Evolutionary conservation across 2,888 invertebrate genomes (phyloP), one percentile per base, ranked within the genome.

Genomic region (Hedychridium roseum): DNA sequence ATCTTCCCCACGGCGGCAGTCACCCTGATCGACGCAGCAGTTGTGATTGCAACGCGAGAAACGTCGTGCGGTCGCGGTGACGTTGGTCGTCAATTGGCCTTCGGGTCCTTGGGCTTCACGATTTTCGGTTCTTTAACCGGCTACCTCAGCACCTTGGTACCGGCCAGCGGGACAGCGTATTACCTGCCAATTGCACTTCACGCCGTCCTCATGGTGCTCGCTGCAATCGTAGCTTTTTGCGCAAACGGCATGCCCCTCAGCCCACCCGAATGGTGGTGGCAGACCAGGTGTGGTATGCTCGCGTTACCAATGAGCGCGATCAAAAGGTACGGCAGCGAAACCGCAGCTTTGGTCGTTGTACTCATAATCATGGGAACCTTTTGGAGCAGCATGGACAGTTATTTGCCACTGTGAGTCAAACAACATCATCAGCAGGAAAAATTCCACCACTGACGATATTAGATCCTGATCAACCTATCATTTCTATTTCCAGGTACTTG

Each of bases 231-330:
- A 2, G 74, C 74, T 1, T 43, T 76, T 5, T 55, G 46, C 3
- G 68, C 77, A 2, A 66, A 86, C 2, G 83, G 83, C 59, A 91
- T 91, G 88, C 91, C 91, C 1, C 78, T 91, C 6, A 89, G 89
- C 65, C 89, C 91, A 1, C 90, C 91, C 0, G 91, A 91, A 78
- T 91, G 91, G 91, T 91, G 90, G 90, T 91, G 91, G 91, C 90
- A 91, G 70, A 91, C 91, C 1, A 83, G 88, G 66, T 88, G 88
- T 6, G 91, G 90, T 27, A 85, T 88, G 79, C 70, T 91, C 45
- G 87, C 91, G 6, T 81, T 90, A 71, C 91, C 91, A n/a, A 88
- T 91, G 89, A 90, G 87, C 56, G 85, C 88, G 3, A 86, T 90
- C 37, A 83, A 89, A 23, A 86, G 88, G 39, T 91, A 90, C 72